Percentiles rank a stretch among this genome's conserved stretches.
Evolutionary conservation across 2,888 invertebrate species (phyloP).

Genomic region (Allolobophora icterica): DNA sequence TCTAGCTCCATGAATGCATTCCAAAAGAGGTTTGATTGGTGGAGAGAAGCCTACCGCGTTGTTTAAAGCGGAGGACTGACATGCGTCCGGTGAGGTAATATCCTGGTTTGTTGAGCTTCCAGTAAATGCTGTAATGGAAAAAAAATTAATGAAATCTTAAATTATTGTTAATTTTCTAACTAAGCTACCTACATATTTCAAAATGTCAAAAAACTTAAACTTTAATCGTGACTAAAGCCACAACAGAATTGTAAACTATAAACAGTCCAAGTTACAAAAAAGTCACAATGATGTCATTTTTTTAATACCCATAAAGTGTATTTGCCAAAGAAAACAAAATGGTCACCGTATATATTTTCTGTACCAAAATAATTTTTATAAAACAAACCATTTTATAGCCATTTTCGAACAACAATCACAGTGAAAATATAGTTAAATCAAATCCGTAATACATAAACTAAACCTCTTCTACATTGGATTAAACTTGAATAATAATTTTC

Average conservation of each 20-base stretch:
- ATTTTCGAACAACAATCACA: not conserved
- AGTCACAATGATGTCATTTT: not conserved
- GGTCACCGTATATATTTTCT: not conserved
- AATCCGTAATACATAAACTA: not conserved
- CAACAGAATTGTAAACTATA: not conserved
- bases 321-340: not conserved
- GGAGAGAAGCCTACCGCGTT: not conserved
- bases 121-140: not conserved
- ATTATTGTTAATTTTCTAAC: not conserved
- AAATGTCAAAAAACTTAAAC: too few relatives aligned
- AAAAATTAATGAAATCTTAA: not conserved
- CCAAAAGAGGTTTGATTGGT: not conserved
- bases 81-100: not conserved
- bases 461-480: not conserved
- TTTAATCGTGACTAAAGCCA: not conserved
- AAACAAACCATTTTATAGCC: not conserved
- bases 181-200: too few relatives aligned
- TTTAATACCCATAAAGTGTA: not conserved
- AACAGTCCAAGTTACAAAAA: not conserved
- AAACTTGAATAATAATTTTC: not conserved
- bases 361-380: not conserved
- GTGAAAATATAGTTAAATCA: not conserved
- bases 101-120: not conserved
- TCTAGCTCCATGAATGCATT: not conserved
- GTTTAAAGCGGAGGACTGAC: not conserved